phyloP scores from a whole-genome alignment of 2,113 vertebrate species.

The Gopherus flavomarginatus region DNA sequence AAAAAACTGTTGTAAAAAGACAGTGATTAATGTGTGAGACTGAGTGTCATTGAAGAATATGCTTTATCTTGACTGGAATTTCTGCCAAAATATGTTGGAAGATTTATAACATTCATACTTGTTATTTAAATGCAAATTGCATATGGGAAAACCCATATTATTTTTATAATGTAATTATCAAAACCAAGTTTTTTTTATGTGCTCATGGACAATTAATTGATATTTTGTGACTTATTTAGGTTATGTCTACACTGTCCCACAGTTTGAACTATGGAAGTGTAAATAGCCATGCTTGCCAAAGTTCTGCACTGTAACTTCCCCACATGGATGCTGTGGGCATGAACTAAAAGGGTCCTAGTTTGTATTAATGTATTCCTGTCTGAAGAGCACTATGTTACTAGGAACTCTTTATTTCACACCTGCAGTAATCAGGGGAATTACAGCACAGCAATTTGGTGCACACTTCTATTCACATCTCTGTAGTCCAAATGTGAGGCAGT shows the following conservation, averaged over 20 bases:
- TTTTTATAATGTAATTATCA: conserved; percentile 28
- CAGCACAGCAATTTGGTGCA: neutral
- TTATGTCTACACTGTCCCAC: neutral
- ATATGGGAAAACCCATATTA: neutral
- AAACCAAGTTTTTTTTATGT: accelerated
- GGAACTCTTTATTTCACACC: neutral
- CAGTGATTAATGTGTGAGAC: neutral
- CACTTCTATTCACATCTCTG: neutral
- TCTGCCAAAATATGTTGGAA: conserved; percentile 10
- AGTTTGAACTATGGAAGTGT: neutral
- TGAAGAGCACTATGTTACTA: neutral
- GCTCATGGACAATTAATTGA: neutral
- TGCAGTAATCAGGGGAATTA: neutral
- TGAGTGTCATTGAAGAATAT: neutral
- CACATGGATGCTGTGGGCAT: neutral
- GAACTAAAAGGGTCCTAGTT: neutral
- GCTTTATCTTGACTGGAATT: neutral
- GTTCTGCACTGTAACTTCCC: neutral
- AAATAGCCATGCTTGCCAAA: neutral
- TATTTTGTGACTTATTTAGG: neutral
- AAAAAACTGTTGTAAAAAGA: conserved; percentile 23
- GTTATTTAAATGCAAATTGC: conserved; percentile 36
- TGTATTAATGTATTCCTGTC: neutral
- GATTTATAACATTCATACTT: neutral
- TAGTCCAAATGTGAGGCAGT: neutral